Evolutionary conservation across 1,140 invertebrate species (phyloP), one percentile per base, ranked within the genome.

Genomic region (Scaptodrosophila lebanonensis): DNA sequence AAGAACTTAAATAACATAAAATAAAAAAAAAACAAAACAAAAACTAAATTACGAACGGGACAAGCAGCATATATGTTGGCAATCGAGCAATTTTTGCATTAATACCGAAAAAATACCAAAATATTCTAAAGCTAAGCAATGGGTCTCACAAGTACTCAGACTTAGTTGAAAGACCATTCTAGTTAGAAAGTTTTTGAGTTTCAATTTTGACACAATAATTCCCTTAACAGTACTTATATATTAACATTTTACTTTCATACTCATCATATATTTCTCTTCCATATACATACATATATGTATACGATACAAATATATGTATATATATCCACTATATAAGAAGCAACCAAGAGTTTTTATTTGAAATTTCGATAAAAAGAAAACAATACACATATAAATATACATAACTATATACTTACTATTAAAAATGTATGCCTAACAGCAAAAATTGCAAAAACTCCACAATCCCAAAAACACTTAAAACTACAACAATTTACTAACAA

Each of bases 21-120:
- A 38, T 36, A 27, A 50, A 35, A 47, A 7, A 7, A 47, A 1
- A 45, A 20, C 39, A 9, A 42, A 48, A 59, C 33, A 51, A 60
- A 32, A 57, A 66, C 42, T 30, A 12, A 62, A 77, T 49, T 71
- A 69, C 60, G 22, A 49, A 72, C 39, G 29, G 66, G 66, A 82
- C 75, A 84, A 84, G 83, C 84, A 86, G 84, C 84, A 86, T 86
- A 86, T 86, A 86, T 86, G 84, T 84, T 86, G 84, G 84, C 84
- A 86, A 86, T 86, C 84, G 84, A 86, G 84, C 84, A 86, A 84
- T 77, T 85, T 71, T 64, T 73, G 59, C 40, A 45, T 35, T 35
- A 58, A 43, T 29, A 39, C 57, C 57, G 50, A 82, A 73, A 54
- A 61, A 72, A 38, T 40, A 72, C 47, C 67, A 61, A 49, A n/a